These are phyloP conservation scores for Carcharodon carcharias DNA, from an alignment of 2,797 vertebrate genomes.

Conservation along the genomic window DNA sequence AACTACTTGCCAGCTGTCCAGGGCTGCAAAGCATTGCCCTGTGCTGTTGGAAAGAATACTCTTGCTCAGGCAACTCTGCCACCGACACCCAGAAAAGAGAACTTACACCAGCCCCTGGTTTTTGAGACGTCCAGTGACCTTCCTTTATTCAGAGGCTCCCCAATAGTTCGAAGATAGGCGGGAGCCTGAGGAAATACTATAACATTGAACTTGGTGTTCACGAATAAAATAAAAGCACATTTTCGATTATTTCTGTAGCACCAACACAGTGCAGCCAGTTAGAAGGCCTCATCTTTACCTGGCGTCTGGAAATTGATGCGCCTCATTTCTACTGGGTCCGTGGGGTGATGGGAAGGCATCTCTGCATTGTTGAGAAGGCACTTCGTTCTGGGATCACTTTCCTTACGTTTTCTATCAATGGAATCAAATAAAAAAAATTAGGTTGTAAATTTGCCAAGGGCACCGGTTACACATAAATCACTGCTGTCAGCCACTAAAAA, in stretches of 20 bases:
- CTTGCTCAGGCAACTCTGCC: background rate
- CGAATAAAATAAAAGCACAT: background rate
- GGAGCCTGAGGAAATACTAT: background rate
- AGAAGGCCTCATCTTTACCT: constrained; percentile 58
- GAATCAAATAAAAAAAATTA: background rate
- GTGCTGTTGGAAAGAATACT: background rate
- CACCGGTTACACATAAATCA: background rate
- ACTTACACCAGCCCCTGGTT: background rate
- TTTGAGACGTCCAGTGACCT: background rate
- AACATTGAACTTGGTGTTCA: background rate
- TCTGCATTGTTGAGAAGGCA: constrained; percentile 91
- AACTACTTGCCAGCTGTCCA: background rate
- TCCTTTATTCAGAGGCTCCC: background rate
- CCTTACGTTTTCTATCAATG: constrained; percentile 78
- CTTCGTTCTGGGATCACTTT: constrained; percentile 87
- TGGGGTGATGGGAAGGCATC: constrained; percentile 86
- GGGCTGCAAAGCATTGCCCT: background rate
- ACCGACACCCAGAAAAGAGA: background rate
- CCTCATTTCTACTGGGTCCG: constrained; percentile 95
- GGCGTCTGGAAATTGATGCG: constrained; percentile 96
- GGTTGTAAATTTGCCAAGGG: too few relatives aligned
- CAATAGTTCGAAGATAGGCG: background rate
- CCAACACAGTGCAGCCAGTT: background rate
- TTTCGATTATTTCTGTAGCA: background rate
- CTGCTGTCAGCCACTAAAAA: background rate